A percentile compares a stretch with the other conserved stretches of the same genome.
These are phyloP conservation scores for Scytalopus superciliaris DNA, from an alignment of 2,113 vertebrate species.

Conservation along the genomic window DNA sequence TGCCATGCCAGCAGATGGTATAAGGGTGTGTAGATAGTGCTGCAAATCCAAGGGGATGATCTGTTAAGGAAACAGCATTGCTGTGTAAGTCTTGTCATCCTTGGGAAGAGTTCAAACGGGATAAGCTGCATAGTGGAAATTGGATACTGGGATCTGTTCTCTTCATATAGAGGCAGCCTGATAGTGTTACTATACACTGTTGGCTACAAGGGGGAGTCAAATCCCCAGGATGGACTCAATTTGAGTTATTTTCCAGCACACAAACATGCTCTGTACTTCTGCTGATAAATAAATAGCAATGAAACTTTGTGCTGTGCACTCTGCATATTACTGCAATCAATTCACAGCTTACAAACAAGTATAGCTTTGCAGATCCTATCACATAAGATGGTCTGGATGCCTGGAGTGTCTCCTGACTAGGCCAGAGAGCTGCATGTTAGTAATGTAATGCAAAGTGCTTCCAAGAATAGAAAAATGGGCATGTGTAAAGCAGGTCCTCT, in stretches of 20 bases:
- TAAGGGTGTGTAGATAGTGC: background rate
- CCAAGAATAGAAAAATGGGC: constrained; percentile 62
- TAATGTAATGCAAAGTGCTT: constrained; percentile 31
- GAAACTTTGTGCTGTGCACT: background rate
- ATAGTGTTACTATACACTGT: background rate
- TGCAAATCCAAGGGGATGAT: background rate
- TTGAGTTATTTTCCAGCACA: background rate
- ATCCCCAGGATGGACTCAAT: background rate
- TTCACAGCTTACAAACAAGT: constrained; percentile 47
- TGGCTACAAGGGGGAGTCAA: background rate
- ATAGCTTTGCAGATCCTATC: constrained; percentile 29
- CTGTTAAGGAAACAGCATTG: background rate
- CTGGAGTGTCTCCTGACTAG: constrained; percentile 24
- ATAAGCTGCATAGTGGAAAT: background rate
- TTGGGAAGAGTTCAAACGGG: background rate
- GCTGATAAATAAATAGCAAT: background rate
- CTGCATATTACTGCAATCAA: background rate
- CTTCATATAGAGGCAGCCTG: background rate
- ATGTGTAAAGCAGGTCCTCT: background rate
- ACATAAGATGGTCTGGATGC: constrained; percentile 29
- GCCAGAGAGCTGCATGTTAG: constrained; percentile 35
- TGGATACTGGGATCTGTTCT: background rate
- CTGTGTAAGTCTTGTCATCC: background rate
- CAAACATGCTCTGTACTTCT: background rate
- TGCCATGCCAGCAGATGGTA: background rate